phyloP scores from a whole-genome alignment of 2,888 invertebrate species.

The Eledone cirrhosa region DNA sequence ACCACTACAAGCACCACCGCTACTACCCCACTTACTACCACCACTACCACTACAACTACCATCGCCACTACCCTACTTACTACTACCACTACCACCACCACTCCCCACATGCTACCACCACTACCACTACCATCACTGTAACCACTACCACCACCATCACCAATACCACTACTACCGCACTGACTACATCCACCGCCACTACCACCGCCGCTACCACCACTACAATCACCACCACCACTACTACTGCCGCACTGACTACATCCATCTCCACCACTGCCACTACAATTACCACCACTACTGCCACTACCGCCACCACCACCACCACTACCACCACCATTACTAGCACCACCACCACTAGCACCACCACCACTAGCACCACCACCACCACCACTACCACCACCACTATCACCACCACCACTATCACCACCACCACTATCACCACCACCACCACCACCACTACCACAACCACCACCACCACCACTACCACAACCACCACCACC shows the following conservation, averaged over 20 bases:
- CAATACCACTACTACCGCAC: neutral
- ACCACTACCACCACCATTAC: neutral
- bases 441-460: neutral
- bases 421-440: neutral
- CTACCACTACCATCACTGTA: neutral
- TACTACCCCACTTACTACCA: neutral
- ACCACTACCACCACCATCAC: neutral
- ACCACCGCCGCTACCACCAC: neutral
- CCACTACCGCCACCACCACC: neutral
- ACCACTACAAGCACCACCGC: neutral
- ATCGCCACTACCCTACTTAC: no score
- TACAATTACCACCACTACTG: no score
- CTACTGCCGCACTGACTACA: neutral
- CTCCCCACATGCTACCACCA: neutral
- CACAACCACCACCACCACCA: neutral
- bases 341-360: neutral
- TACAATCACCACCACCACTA: neutral
- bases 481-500: neutral
- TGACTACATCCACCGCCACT: neutral
- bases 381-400: neutral
- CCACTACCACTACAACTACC: neutral
- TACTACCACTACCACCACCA: no score
- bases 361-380: neutral
- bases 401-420: neutral
- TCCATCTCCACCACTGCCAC: constrained; percentile 12